Percentiles rank a stretch among this genome's conserved stretches.
Evolutionary conservation across 2,797 vertebrate species (phyloP).

Genomic region (Tragopan temminckii): DNA sequence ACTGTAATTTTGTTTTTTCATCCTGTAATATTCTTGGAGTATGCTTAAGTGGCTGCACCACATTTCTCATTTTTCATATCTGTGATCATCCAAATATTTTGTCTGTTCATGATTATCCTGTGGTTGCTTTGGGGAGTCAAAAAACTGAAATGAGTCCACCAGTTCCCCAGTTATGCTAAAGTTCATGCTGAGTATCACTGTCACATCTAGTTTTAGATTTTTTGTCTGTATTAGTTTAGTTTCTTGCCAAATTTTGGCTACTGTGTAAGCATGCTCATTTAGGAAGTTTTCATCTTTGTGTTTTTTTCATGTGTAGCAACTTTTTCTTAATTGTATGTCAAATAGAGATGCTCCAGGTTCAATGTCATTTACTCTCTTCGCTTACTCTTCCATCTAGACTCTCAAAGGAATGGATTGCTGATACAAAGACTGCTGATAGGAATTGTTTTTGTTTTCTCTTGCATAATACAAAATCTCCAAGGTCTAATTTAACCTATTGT

Average conservation of each 20-base stretch:
- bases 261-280: not conserved
- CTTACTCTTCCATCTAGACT: not conserved
- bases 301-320: not conserved
- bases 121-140: conserved; percentile 56
- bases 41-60: conserved; percentile 7
- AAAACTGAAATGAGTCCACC: conserved; percentile 37
- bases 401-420: not conserved
- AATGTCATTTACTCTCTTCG: not conserved
- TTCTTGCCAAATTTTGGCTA: conserved; percentile 4
- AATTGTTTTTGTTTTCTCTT: not conserved
- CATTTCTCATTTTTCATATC: conserved; percentile 62
- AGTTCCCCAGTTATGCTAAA: not conserved
- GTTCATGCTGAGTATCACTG: conserved; percentile 16
- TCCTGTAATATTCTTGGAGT: conserved; percentile 51
- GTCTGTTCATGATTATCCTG: conserved; percentile 57
- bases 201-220: not conserved
- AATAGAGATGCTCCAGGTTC: not conserved
- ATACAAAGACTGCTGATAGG: not conserved
- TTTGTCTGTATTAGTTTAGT: not conserved
- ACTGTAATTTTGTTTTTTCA: conserved; percentile 35
- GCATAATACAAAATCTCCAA: not conserved
- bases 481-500: not conserved
- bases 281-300: not conserved
- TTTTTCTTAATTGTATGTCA: not conserved
- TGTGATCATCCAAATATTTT: conserved; percentile 54